Conservation (phyloP, 2,888 invertebrate genomes). For the Hirtodrosophila alboralis region DNA sequence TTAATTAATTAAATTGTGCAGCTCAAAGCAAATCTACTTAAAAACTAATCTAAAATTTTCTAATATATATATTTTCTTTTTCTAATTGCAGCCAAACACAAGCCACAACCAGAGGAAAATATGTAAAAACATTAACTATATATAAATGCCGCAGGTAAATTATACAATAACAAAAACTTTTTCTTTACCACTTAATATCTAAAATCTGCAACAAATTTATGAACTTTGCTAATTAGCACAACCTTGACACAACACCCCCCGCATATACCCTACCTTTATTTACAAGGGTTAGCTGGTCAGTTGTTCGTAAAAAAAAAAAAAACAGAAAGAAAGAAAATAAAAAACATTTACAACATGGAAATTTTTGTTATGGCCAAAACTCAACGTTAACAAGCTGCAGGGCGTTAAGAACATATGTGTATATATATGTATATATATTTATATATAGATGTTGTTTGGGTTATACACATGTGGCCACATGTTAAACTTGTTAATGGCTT, state of each 20-base stretch:
- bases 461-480: slow-evolving; percentile 29
- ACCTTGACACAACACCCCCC: slow-evolving; percentile 14
- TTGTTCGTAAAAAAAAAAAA: neutral
- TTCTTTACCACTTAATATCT: slow-evolving; percentile 10
- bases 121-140: slow-evolving; percentile 7
- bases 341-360: slow-evolving; percentile 42
- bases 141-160: slow-evolving; percentile 29
- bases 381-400: slow-evolving; percentile 7
- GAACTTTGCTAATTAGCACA: slow-evolving; percentile 70
- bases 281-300: slow-evolving; percentile 17
- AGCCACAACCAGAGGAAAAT: slow-evolving; percentile 7
- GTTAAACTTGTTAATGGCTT: slow-evolving; percentile 63
- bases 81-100: slow-evolving; percentile 13
- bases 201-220: slow-evolving; percentile 51
- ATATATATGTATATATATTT: no score
- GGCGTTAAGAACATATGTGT: neutral
- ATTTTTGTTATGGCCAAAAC: slow-evolving; percentile 29
- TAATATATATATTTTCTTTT: neutral
- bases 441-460: neutral
- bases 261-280: neutral
- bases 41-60: slow-evolving; percentile 1
- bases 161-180: slow-evolving; percentile 10
- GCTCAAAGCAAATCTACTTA: no score
- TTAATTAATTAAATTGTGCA: no score
- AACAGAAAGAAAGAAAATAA: neutral